These are phyloP conservation scores for Lepus americanus DNA, from an alignment of 2,113 vertebrate species.

Conservation along the genomic window DNA sequence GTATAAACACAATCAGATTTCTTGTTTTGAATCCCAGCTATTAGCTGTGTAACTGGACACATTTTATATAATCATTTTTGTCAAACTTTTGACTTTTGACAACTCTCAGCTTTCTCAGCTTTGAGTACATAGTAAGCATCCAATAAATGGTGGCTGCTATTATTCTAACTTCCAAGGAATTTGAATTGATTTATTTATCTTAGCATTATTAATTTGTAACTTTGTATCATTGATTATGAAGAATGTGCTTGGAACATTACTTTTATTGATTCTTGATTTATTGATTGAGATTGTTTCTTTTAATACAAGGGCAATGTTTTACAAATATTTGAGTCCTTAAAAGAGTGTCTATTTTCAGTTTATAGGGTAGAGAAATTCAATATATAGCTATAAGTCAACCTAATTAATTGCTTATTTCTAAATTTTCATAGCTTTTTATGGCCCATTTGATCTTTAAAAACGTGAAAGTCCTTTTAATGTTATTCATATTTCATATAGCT, in stretches of 20 bases:
- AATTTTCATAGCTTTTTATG: conserved; percentile 61
- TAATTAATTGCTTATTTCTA: conserved; percentile 65
- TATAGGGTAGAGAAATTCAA: conserved; percentile 44
- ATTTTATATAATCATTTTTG: neutral
- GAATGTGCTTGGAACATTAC: neutral
- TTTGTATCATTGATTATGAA: conserved; percentile 53
- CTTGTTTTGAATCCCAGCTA: neutral
- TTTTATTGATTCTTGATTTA: conserved; percentile 62
- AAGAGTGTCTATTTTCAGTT: conserved; percentile 22
- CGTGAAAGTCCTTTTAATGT: conserved; percentile 2
- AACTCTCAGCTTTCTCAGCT: neutral
- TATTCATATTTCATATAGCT: conserved; percentile 27
- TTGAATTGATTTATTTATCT: conserved; percentile 41
- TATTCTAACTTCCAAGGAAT: conserved; percentile 29
- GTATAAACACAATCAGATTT: neutral
- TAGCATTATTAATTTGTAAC: conserved; percentile 54
- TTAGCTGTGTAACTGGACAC: neutral
- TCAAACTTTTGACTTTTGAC: neutral
- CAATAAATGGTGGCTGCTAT: conserved; percentile 38
- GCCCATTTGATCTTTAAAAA: conserved; percentile 68
- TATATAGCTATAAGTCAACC: conserved; percentile 16
- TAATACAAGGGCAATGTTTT: conserved; percentile 48
- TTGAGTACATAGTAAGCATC: conserved; percentile 37
- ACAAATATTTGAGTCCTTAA: conserved; percentile 37
- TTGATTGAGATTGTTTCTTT: conserved; percentile 45